Evolutionary conservation across 2,113 vertebrate genomes (phyloP).

Genomic region (Numida meleagris): DNA sequence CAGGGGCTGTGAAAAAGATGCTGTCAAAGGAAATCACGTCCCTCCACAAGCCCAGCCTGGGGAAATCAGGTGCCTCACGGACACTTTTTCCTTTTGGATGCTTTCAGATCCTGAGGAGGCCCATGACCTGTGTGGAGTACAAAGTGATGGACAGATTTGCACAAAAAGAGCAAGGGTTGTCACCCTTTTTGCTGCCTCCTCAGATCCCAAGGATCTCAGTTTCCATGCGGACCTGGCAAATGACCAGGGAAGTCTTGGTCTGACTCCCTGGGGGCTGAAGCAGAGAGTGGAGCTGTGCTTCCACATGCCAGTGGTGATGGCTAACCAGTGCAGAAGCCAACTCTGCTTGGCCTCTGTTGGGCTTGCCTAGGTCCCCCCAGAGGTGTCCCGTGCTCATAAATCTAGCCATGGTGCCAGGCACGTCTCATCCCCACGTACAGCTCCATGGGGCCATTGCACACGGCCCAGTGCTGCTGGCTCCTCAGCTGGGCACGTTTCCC

Average conservation of each 20-base stretch:
- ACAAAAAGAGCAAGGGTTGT: not conserved
- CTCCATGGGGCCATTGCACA: not conserved
- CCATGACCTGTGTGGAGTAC: rapidly evolving
- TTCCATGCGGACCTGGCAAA: not conserved
- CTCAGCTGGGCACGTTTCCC: not conserved
- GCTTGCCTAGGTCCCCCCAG: not conserved
- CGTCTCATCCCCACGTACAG: not conserved
- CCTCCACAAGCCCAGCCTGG: not conserved
- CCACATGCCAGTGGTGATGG: rapidly evolving
- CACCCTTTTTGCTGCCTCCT: not conserved
- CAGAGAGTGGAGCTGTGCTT: not conserved
- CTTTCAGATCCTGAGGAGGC: not conserved
- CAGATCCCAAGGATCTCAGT: not conserved
- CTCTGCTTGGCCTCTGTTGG: not conserved
- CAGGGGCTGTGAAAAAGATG: not conserved
- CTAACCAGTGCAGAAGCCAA: not conserved
- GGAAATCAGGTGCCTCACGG: not conserved
- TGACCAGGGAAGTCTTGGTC: not conserved
- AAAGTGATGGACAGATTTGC: not conserved
- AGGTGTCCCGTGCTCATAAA: rapidly evolving
- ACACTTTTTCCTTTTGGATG: not conserved
- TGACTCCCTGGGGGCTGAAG: not conserved
- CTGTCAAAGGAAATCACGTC: not conserved
- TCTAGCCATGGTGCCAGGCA: not conserved
- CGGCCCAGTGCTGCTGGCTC: not conserved